Percentiles rank a stretch among this genome's conserved stretches.
These are phyloP conservation scores for Sericinus montela DNA, from an alignment of 2,888 invertebrate species.

Conservation along the genomic window DNA sequence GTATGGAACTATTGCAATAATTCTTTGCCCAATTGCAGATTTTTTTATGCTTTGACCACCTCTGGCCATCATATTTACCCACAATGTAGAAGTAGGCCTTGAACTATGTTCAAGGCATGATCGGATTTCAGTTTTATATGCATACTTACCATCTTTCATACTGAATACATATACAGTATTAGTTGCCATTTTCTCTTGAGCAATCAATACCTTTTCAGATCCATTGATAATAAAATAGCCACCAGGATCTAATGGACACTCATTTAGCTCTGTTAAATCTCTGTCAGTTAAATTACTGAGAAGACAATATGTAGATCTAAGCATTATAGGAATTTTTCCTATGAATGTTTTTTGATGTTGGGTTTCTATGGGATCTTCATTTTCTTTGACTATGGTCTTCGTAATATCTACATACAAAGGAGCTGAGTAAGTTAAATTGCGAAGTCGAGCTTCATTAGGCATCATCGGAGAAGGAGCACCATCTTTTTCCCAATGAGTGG, in stretches of 20 bases:
- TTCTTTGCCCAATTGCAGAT: slow-evolving; percentile 98
- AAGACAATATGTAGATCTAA: slow-evolving; percentile 97
- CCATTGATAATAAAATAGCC: slow-evolving; percentile 99
- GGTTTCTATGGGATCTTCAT: slow-evolving; percentile 91
- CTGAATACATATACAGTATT: slow-evolving; percentile 99
- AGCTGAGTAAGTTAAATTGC: slow-evolving; percentile 98
- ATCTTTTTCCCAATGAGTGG: slow-evolving; percentile 99
- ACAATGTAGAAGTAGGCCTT: slow-evolving; percentile 97
- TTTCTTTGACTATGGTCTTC: slow-evolving; percentile 95
- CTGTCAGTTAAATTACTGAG: slow-evolving; percentile 97
- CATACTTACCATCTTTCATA: slow-evolving; percentile 99
- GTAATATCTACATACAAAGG: slow-evolving; percentile 99
- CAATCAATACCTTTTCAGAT: slow-evolving; percentile 98
- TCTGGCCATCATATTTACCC: slow-evolving; percentile 99
- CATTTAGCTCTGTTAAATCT: slow-evolving; percentile 99
- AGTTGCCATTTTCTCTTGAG: slow-evolving; percentile 99
- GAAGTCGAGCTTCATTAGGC: slow-evolving; percentile 98
- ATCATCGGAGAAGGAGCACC: slow-evolving; percentile 99
- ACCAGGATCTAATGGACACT: slow-evolving; percentile 99
- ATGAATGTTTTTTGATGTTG: slow-evolving; percentile 88
- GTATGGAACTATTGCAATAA: slow-evolving; percentile 98
- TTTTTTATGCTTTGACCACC: slow-evolving; percentile 99
- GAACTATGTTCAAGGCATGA: slow-evolving; percentile 86
- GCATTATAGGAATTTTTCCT: slow-evolving; percentile 99
- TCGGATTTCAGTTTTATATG: slow-evolving; percentile 98